Base-by-base conservation (phyloP, 1,140 invertebrate genomes). In the Daktulosphaira vitifoliae region DNA sequence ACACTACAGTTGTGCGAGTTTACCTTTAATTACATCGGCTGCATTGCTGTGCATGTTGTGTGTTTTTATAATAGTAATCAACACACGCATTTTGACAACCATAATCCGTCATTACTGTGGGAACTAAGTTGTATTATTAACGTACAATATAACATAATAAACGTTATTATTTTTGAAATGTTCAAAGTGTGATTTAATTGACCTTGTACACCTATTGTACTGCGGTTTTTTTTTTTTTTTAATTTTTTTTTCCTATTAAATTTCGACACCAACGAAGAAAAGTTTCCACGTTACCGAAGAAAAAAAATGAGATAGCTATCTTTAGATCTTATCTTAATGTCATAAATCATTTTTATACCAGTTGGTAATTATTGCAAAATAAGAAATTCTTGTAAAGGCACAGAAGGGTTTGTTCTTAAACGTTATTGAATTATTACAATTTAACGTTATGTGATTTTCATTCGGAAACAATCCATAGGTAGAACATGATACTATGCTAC, bases 261-360 rank as follows among this genome's bases (percentile, higher is more conserved):
- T 46, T 59, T 59, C 54, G 16, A 33, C 16, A 59, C 3, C 11
- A 13, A 39, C 13, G 23, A 15, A 23, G 42, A 13, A 59, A 20
- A 7, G 18, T 62, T 62, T 62, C 56, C 16, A 59, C 42, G 42
- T 16, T 16, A 44, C 4, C 16, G 23, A 16, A 25, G 20, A 3
- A 15, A 20, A n/a, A 15, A 20, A 46, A 42, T 23, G 29, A 9
- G 25, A 46, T 48, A 16, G 16, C 18, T 48, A 62, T 48, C 25
- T 22, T 2, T 25, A 5, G 16, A 20, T 9, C 39, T 23, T 22
- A 33, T 13, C 56, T 48, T 62, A 46, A 48, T n/a, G 42, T 16
- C 3, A 39, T 62, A 48, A 62, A 62, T 62, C 56, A 48, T 62
- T 62, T 48, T 48, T 22, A 25, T 23, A 29, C 42, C n/a, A n/a